Evolutionary conservation across 1,140 invertebrate genomes (phyloP), one percentile per base, ranked within the genome.

Genomic region (Formica selysi): DNA sequence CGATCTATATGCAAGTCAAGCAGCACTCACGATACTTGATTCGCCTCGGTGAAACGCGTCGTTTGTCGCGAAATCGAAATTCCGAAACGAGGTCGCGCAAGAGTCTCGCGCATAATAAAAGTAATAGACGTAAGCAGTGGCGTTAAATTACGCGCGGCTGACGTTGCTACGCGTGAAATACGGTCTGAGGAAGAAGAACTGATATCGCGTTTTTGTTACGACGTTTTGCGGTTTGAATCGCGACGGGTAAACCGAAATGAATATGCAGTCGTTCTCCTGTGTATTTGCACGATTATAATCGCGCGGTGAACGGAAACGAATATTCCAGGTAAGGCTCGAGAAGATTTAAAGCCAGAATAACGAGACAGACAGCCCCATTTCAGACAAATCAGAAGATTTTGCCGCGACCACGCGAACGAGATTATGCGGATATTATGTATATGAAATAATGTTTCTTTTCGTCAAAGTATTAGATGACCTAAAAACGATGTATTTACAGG

Each of bases 251-350:
- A 81, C 29, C 65, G 3, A 80, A 83, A 89, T 90, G 89, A 90
- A 90, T 90, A 90, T 90, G 85, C 86, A 90, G 61, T 16, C 61
- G 41, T 57, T 41, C 54, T 38, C 13, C 13, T 48, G 44, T 70
- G 22, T 70, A 84, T 84, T 87, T 74, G 59, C 73, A 32, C 22
- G 26, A 73, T 74, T 74, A 73, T 83, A 83, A 83, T 70, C n/a
- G 48, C 13, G 11, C 10, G 2, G 41, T 13, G 44, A 48, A 11
- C n/a, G 32, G 6, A 36, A 36, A 71, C 22, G 54, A 36, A 38
- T 71, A 65, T 74, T 73, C 16, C 44, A 61, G 22, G n/a, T 61
- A 41, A 86, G 57, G 44, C 22, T 13, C n/a, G 32, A n/a, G 51
- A 32, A 38, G 44, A 61, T 54, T 81, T 81, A 59, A 71, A 81